Evolutionary conservation across 2,113 vertebrate genomes (phyloP).

Genomic region (Corynorhinus townsendii): DNA sequence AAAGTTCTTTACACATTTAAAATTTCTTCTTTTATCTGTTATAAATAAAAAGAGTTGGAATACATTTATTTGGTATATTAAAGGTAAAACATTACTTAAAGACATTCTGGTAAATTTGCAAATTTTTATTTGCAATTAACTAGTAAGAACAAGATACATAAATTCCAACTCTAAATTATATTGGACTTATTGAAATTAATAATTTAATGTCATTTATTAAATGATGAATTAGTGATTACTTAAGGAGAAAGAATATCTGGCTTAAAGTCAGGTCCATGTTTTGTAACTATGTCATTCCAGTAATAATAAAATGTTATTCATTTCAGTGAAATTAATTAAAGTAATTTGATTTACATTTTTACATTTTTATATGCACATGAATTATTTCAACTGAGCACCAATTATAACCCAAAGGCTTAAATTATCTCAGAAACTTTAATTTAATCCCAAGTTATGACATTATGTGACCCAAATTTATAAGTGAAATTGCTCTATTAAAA

Average conservation of each 20-base stretch:
- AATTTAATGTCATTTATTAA: slow-evolving; percentile 10
- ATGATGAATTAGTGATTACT: neutral
- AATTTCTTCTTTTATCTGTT: neutral
- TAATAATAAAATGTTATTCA: neutral
- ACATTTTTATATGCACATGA: neutral
- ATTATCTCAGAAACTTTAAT: neutral
- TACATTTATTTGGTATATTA: neutral
- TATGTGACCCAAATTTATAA: neutral
- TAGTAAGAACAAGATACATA: neutral
- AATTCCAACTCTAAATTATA: neutral
- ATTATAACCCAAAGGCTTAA: neutral
- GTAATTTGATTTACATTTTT: neutral
- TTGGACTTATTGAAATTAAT: neutral
- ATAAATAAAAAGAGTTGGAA: neutral
- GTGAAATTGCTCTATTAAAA: neutral
- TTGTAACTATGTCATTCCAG: neutral
- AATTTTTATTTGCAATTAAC: neutral
- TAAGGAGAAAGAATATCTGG: neutral
- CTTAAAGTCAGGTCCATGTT: neutral
- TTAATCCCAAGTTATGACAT: neutral
- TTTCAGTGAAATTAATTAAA: neutral
- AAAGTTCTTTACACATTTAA: neutral
- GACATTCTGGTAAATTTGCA: neutral
- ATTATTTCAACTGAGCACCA: neutral
- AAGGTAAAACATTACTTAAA: neutral